phyloP scores from a whole-genome alignment of 2,888 invertebrate genomes.

The Cerastis leucographa region DNA sequence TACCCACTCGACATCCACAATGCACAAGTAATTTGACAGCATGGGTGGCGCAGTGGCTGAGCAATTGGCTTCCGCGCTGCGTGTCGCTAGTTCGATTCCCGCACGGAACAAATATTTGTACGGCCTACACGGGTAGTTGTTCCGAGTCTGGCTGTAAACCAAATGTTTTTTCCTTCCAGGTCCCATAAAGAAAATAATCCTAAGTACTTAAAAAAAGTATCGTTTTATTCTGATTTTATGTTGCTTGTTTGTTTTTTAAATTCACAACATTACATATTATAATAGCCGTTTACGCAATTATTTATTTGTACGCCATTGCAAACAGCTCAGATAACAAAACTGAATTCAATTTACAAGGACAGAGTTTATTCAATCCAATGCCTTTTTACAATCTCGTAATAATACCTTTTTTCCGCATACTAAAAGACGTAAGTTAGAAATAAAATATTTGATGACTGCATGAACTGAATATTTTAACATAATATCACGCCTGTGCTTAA shows the following conservation, averaged over 20 bases:
- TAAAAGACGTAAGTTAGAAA: neutral
- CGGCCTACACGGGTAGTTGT: too few species aligned
- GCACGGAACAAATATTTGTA: too few species aligned
- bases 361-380: conserved; percentile 19
- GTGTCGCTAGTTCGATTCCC: too few species aligned
- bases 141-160: too few species aligned
- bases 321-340: conserved; percentile 31
- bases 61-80: too few species aligned
- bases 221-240: neutral
- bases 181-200: neutral
- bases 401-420: neutral
- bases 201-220: neutral
- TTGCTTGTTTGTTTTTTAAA: conserved; percentile 14
- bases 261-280: conserved; percentile 8
- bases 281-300: conserved; percentile 19
- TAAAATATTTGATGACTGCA: neutral
- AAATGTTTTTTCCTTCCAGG: neutral
- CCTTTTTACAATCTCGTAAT: neutral
- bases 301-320: conserved; percentile 19
- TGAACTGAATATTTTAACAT: neutral
- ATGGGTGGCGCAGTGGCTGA: too few species aligned
- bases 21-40: too few species aligned
- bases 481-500: too few species aligned
- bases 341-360: conserved; percentile 3
- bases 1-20: too few species aligned